These are phyloP conservation scores for Aplysina aerophoba DNA, from an alignment of 37 sponge, comb jelly and placozoan species.

Conservation along the genomic window DNA sequence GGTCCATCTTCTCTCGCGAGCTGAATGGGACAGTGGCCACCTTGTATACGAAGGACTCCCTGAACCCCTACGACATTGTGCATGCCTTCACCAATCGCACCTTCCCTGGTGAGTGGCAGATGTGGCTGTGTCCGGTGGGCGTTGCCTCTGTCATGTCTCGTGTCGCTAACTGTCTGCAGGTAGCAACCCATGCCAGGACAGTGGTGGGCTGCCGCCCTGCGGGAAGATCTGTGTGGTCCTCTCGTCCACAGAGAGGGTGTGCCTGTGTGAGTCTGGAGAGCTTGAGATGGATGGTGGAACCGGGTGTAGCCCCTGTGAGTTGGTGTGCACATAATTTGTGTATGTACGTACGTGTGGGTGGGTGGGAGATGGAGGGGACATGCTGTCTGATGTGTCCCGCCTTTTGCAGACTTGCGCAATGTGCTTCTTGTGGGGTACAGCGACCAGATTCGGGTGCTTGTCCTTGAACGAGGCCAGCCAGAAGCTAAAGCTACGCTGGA, in stretches of 20 bases:
- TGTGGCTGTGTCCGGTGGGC: not conserved
- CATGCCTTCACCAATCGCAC: too few relatives aligned
- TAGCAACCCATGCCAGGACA: not conserved
- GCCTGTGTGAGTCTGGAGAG: slow-evolving; percentile 12
- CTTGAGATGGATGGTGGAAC: not conserved
- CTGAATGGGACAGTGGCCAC: too few relatives aligned
- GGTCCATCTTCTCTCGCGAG: not conserved
- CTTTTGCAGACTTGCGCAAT: not conserved
- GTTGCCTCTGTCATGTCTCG: not conserved
- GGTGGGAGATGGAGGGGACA: not conserved
- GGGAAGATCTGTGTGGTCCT: not conserved
- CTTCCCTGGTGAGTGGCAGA: slow-evolving; percentile 1
- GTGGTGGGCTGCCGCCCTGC: not conserved
- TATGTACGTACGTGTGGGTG: too few relatives aligned
- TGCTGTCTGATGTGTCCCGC: not conserved
- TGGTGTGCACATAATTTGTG: not conserved
- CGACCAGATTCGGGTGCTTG: not conserved
- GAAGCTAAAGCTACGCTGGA: not conserved
- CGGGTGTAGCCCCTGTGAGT: not conserved
- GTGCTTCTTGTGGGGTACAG: not conserved
- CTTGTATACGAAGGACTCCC: not conserved
- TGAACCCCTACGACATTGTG: not conserved
- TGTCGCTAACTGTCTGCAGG: not conserved
- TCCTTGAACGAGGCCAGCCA: not conserved
- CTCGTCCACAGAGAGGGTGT: not conserved